phyloP scores from a whole-genome alignment of 2,113 vertebrate species.

The Ammospiza nelsoni region DNA sequence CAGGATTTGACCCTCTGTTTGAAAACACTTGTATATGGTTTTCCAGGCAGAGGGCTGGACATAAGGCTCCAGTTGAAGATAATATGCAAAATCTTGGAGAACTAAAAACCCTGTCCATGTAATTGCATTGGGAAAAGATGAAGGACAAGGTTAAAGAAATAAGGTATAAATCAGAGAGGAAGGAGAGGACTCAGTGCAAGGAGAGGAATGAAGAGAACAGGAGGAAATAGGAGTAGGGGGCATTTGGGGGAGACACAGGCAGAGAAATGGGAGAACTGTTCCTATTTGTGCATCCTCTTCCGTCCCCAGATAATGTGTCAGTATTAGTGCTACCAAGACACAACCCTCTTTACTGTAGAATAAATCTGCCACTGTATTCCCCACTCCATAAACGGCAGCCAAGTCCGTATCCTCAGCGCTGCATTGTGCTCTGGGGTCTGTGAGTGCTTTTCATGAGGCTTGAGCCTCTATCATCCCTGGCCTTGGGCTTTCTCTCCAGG shows the following conservation, averaged over 20 bases:
- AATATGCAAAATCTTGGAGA: neutral
- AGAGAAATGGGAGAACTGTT: slow-evolving; percentile 55
- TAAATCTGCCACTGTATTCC: slow-evolving; percentile 68
- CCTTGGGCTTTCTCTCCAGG: neutral
- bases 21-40: neutral
- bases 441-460: slow-evolving; percentile 26
- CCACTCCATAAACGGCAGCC: slow-evolving; percentile 34
- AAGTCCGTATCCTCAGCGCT: slow-evolving; percentile 34
- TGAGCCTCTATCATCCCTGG: slow-evolving; percentile 8
- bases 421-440: slow-evolving; percentile 20
- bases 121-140: neutral
- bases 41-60: neutral
- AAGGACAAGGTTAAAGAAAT: neutral
- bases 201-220: neutral
- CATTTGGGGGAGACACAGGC: slow-evolving; percentile 9
- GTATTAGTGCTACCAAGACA: slow-evolving; percentile 48
- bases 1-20: neutral
- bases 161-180: neutral
- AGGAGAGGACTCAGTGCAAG: neutral
- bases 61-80: neutral
- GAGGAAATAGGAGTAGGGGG: neutral
- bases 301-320: slow-evolving; percentile 47
- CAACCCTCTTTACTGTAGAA: slow-evolving; percentile 44
- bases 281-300: slow-evolving; percentile 45
- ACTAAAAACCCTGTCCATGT: neutral